Conservation (phyloP, 2,888 invertebrate genomes). For the Xestia sexstrigata region DNA sequence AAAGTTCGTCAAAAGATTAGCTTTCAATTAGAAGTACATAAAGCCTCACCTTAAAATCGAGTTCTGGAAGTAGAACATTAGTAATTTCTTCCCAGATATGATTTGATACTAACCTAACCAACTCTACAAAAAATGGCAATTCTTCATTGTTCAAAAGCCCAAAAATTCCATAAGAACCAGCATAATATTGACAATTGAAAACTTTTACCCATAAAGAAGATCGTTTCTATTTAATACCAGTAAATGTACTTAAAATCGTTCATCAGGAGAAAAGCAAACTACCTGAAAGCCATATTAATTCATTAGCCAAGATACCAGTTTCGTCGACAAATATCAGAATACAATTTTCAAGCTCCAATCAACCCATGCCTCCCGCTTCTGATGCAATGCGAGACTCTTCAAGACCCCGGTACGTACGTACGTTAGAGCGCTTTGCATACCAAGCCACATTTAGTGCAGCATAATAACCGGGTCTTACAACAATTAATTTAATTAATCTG, state of each 20-base stretch:
- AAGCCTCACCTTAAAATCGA: neutral
- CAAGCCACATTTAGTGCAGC: slow-evolving; percentile 57
- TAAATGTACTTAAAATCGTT: neutral
- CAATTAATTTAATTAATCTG: slow-evolving; percentile 60
- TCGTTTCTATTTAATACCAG: too few relatives aligned
- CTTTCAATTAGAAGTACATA: neutral
- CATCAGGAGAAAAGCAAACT: neutral
- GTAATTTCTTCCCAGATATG: neutral
- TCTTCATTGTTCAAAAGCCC: neutral
- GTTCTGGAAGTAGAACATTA: too few relatives aligned
- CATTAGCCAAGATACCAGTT: slow-evolving; percentile 27
- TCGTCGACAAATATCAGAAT: slow-evolving; percentile 33
- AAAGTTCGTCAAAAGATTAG: too few relatives aligned
- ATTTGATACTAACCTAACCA: neutral
- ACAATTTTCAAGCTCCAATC: slow-evolving; percentile 56
- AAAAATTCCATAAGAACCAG: neutral
- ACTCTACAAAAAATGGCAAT: neutral
- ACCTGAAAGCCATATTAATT: slow-evolving; percentile 28
- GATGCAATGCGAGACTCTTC: slow-evolving; percentile 30
- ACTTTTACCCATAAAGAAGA: neutral
- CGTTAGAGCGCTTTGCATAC: slow-evolving; percentile 56
- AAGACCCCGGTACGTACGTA: slow-evolving; percentile 30
- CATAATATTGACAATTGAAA: neutral
- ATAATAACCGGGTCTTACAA: slow-evolving; percentile 40
- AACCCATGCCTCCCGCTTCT: slow-evolving; percentile 27